Evolutionary conservation across 2,888 invertebrate species (phyloP), one percentile per base, ranked within the genome.

Genomic region (Aethes cnicana): DNA sequence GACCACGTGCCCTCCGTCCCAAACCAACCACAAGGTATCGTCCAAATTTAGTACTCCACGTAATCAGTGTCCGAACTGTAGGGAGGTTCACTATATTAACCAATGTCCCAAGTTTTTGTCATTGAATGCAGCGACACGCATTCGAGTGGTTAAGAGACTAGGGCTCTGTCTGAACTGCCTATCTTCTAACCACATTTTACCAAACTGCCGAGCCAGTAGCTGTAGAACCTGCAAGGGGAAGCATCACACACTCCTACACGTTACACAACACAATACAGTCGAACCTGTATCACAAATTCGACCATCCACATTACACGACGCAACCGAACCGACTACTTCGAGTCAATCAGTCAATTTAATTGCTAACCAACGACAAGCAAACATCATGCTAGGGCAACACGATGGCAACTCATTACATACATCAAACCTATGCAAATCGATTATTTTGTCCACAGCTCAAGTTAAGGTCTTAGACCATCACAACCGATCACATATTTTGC

Each of bases 31-130:
- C 25, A 37, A 37, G 25, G 37, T 37, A 37, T 25, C 37, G 25
- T 14, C 23, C 2, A 37, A 37, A 37, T 8, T 14, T 35, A 35
- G 5, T 23, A 37, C 37, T 16, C 16, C 23, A 5, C 37, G 25
- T 25, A 37, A 25, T n/a, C 37, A 37, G 16, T 37, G 52, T 26
- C 52, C 46, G 4, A 23, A 46, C 5, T 52, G 52, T 21, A 52
- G 41, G 23, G 52, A 35, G 7, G 14, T 9, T 3, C 46, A 52
- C 18, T 52, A 11, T 33, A 39, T 52, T 5, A 52, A 46, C 41
- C 52, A 52, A 30, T 52, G 52, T 26, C 18, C 30, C 3, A 33
- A 26, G 14, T 43, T 50, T 30, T 23, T 42, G 37, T 23, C 37
- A 4, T 14, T 37, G 16, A 37, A 37, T 25, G 37, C 25, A 14